Conservation (phyloP, 2,797 vertebrate genomes). For the Rhynchonycteris naso region DNA sequence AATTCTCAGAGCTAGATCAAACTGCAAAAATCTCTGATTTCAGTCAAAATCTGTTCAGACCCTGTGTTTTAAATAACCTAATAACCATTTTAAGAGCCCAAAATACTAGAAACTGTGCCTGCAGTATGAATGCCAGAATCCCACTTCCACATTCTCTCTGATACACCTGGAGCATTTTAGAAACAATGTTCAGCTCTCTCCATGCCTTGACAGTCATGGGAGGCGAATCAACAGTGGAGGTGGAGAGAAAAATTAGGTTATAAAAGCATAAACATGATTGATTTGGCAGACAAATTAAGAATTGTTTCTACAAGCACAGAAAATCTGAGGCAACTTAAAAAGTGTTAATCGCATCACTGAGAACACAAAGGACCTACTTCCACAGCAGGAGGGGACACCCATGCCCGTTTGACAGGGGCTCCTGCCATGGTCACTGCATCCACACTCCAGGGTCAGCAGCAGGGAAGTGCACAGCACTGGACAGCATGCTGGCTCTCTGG, state of each 20-base stretch:
- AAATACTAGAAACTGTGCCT: not conserved
- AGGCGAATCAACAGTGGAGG: not conserved
- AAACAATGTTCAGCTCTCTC: not conserved
- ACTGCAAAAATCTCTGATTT: not conserved
- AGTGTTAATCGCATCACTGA: not conserved
- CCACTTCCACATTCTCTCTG: not conserved
- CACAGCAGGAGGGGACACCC: too few relatives aligned
- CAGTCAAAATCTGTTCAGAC: slow-evolving; percentile 1
- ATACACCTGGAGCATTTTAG: not conserved
- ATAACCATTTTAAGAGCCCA: not conserved
- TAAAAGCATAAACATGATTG: not conserved
- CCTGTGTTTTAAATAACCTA: slow-evolving; percentile 11
- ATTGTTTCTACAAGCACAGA: not conserved
- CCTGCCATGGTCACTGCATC: not conserved
- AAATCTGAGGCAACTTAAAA: not conserved
- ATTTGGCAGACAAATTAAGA: not conserved
- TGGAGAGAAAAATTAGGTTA: not conserved
- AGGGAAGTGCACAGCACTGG: accelerated
- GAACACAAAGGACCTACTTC: not conserved
- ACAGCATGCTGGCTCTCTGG: not conserved
- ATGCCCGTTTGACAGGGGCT: not conserved
- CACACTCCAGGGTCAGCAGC: not conserved
- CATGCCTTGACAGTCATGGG: not conserved
- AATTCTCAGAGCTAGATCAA: not conserved
- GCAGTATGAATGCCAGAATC: not conserved